phyloP scores from a whole-genome alignment of 2,888 invertebrate genomes.

The Agrotis ipsilon region DNA sequence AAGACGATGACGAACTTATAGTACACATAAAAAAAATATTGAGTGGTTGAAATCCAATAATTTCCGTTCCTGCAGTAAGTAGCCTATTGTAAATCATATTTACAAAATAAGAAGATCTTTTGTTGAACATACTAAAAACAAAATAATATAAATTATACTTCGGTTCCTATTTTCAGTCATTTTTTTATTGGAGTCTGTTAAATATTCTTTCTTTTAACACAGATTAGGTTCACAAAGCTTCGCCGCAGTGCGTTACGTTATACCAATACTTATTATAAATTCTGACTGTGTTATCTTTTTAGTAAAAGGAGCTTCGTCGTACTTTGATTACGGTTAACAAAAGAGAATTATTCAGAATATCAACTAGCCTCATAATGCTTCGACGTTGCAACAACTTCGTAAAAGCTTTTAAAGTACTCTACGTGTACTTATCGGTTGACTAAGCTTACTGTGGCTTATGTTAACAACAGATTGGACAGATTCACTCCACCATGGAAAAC shows the following conservation, averaged over 20 bases:
- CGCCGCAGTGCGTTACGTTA: background rate
- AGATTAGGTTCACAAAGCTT: background rate
- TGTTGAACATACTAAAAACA: no score
- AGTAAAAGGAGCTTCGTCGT: slow-evolving; percentile 10
- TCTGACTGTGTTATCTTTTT: slow-evolving; percentile 1
- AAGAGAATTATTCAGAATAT: slow-evolving; percentile 45
- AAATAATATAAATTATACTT: no score
- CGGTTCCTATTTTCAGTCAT: no score
- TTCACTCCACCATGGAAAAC: slow-evolving; percentile 4
- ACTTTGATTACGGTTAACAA: slow-evolving; percentile 27
- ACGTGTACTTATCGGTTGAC: slow-evolving; percentile 40
- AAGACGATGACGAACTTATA: no score
- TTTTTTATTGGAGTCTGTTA: no score
- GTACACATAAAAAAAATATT: no score
- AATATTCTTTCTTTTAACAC: no score
- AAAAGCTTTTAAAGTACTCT: slow-evolving; percentile 50
- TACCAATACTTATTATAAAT: slow-evolving; percentile 8
- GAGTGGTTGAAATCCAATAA: no score
- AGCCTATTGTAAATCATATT: no score
- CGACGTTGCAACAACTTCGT: slow-evolving; percentile 24
- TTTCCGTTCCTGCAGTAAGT: no score
- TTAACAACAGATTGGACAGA: slow-evolving; percentile 26
- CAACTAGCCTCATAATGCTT: slow-evolving; percentile 10
- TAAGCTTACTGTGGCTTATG: slow-evolving; percentile 38
- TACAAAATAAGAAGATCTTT: no score